Conservation (phyloP, 2,797 vertebrate genomes). For the Sciurus vulgaris region DNA sequence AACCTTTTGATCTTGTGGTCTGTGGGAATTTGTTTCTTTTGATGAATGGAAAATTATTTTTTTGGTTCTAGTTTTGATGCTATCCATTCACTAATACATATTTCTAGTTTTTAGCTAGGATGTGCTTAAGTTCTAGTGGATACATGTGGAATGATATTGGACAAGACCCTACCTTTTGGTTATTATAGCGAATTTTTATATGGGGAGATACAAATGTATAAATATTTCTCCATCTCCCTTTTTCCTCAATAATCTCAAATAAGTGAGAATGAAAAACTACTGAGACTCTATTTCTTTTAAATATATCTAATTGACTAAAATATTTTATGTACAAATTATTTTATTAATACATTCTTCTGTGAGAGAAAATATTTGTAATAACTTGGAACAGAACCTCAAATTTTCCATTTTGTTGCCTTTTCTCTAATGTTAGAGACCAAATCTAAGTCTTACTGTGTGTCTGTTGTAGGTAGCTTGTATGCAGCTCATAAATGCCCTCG, state of each 20-base stretch:
- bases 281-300: not conserved
- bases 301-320: constrained; percentile 14
- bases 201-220: not conserved
- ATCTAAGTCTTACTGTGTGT: constrained; percentile 79
- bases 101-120: not conserved
- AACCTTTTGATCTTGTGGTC: not conserved
- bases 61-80: not conserved
- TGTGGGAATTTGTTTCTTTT: not conserved
- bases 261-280: not conserved
- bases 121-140: constrained; percentile 5
- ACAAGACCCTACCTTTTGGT: not conserved
- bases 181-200: not conserved
- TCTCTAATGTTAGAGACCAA: constrained; percentile 64
- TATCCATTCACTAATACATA: not conserved
- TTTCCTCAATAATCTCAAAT: not conserved
- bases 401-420: constrained; percentile 58
- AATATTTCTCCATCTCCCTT: not conserved
- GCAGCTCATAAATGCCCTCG: constrained; percentile 99
- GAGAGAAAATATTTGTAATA: constrained; percentile 36
- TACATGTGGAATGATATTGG: not conserved
- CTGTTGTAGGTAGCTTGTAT: constrained; percentile 96
- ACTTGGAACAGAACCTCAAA: constrained; percentile 13
- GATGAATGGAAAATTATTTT: constrained; percentile 21
- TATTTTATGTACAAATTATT: not conserved
- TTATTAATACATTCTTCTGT: not conserved